Evolutionary conservation across 1,140 invertebrate species (phyloP).

Genomic region (Brachionus rubens): DNA sequence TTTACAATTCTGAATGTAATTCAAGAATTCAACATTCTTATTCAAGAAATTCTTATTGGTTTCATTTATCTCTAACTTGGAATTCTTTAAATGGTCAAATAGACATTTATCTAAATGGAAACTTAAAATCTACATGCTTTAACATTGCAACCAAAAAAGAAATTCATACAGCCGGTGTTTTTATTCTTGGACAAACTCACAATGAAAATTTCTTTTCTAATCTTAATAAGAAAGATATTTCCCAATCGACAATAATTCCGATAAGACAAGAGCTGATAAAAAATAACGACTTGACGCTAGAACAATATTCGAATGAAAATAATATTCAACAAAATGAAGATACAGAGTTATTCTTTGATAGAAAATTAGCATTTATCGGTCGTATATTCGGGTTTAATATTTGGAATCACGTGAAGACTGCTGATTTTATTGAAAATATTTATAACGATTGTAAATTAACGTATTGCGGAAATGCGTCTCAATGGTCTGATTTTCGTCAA

Average conservation of each 20-base stretch:
- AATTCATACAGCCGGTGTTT: slow-evolving; percentile 22
- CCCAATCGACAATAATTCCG: background rate
- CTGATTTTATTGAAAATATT: slow-evolving; percentile 48
- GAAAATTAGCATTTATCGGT: slow-evolving; percentile 51
- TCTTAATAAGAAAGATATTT: background rate
- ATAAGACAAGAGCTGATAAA: background rate
- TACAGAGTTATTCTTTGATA: background rate
- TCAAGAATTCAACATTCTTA: slow-evolving; percentile 25
- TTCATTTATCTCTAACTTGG: slow-evolving; percentile 40
- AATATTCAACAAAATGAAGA: background rate
- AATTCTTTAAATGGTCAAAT: background rate
- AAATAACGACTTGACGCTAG: background rate
- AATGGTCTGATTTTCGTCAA: slow-evolving; percentile 59
- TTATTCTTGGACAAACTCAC: slow-evolving; percentile 22
- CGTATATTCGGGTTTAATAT: slow-evolving; percentile 58
- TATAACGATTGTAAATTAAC: slow-evolving; percentile 55
- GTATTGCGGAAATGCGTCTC: slow-evolving; percentile 58
- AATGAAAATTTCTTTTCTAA: background rate
- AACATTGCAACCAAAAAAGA: slow-evolving; percentile 20
- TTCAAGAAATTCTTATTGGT: slow-evolving; percentile 15
- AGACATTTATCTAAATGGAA: slow-evolving; percentile 25
- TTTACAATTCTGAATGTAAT: slow-evolving; percentile 27
- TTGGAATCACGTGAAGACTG: slow-evolving; percentile 53
- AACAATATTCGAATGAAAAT: background rate
- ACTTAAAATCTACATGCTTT: slow-evolving; percentile 4